Percentiles rank a stretch among this genome's conserved stretches.
Conservation (phyloP, 2,797 vertebrate genomes). For the Megaceryle alcyon region DNA sequence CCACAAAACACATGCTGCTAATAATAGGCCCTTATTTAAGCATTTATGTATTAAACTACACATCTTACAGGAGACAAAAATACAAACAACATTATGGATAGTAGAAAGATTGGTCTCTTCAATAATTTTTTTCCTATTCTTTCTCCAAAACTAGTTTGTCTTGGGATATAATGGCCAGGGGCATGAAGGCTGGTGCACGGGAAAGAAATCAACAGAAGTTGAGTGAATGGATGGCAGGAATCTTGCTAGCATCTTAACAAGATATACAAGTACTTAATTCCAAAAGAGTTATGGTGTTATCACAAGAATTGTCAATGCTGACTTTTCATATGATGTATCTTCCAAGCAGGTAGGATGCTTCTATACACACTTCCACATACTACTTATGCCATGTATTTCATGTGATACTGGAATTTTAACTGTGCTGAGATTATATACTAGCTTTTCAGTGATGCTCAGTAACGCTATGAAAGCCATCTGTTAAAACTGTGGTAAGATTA, state of each 20-base stretch:
- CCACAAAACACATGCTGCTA: neutral
- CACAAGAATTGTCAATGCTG: neutral
- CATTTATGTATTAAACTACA: neutral
- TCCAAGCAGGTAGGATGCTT: constrained; percentile 39
- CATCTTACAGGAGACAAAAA: neutral
- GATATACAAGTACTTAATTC: neutral
- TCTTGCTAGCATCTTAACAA: neutral
- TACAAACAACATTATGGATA: neutral
- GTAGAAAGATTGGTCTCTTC: neutral
- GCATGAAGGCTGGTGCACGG: neutral
- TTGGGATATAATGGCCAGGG: neutral
- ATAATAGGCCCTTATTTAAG: neutral
- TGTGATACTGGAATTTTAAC: neutral
- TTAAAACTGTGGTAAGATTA: constrained; percentile 30
- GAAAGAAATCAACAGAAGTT: neutral
- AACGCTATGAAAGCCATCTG: constrained; percentile 49
- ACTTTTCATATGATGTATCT: neutral
- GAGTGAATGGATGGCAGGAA: neutral
- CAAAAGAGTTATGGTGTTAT: neutral
- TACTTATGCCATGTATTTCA: neutral
- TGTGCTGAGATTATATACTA: neutral
- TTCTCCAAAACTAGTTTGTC: neutral
- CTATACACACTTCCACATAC: neutral
- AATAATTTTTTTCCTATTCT: neutral
- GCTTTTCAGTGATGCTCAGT: neutral